Percentiles rank a stretch among this genome's conserved stretches.
These are phyloP conservation scores for Chaetophractus vellerosus DNA, from an alignment of 2,797 vertebrate species.

Conservation along the genomic window DNA sequence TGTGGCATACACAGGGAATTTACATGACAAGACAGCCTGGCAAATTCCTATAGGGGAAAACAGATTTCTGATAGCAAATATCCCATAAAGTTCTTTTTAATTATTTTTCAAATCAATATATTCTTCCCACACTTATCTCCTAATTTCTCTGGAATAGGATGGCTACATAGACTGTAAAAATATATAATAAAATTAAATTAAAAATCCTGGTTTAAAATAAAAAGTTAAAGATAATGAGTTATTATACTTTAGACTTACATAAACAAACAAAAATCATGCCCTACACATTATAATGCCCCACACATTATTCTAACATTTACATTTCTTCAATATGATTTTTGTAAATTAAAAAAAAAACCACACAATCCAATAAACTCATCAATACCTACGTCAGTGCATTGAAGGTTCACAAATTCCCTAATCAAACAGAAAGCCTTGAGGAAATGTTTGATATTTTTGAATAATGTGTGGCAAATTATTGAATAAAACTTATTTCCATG, in stretches of 20 bases:
- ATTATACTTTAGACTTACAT: neutral
- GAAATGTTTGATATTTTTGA: constrained; percentile 75
- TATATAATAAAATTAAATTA: too few relatives aligned
- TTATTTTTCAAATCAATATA: neutral
- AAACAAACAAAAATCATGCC: neutral
- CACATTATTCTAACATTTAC: neutral
- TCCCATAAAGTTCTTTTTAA: neutral
- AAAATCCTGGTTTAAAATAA: neutral
- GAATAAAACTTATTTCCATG: constrained; percentile 81
- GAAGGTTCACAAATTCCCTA: neutral
- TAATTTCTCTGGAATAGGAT: neutral
- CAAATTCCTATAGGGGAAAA: rapidly evolving
- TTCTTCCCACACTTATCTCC: neutral
- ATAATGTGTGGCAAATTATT: constrained; percentile 64
- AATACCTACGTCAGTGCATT: neutral
- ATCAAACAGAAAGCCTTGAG: constrained; percentile 48
- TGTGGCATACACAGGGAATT: rapidly evolving
- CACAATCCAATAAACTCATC: neutral
- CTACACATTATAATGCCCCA: neutral
- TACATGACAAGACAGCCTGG: rapidly evolving
- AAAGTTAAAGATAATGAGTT: neutral
- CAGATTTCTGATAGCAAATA: rapidly evolving
- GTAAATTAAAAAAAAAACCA: constrained; percentile 29
- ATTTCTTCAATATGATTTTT: neutral
- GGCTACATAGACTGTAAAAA: neutral